A percentile compares a stretch with the other conserved stretches of the same genome.
phyloP scores from a whole-genome alignment of 1,140 invertebrate genomes.

The Charaxes varanes region DNA sequence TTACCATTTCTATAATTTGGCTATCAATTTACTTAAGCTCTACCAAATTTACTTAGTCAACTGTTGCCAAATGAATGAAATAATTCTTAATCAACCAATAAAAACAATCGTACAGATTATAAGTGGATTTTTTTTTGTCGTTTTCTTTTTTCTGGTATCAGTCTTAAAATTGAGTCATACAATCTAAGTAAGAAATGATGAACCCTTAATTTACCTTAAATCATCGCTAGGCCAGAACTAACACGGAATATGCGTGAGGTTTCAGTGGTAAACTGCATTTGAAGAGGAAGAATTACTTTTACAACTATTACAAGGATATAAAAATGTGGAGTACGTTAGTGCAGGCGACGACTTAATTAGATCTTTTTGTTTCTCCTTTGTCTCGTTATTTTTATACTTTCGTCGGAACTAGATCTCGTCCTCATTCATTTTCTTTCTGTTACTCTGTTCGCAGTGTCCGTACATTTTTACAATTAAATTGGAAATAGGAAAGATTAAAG shows the following conservation, averaged over 20 bases:
- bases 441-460: constrained; percentile 23
- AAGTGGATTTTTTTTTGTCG: constrained; percentile 39
- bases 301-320: constrained; percentile 13
- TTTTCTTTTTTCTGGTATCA: constrained; percentile 61
- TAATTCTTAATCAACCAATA: constrained; percentile 38
- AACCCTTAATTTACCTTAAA: constrained; percentile 63
- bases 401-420: constrained; percentile 13
- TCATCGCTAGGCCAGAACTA: constrained; percentile 63
- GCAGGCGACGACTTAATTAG: constrained; percentile 37
- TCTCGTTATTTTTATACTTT: background rate
- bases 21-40: constrained; percentile 41
- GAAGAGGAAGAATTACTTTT: constrained; percentile 17
- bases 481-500: constrained; percentile 42
- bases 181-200: constrained; percentile 69
- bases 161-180: constrained; percentile 74
- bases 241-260: constrained; percentile 43
- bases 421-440: constrained; percentile 24
- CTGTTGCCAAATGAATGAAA: constrained; percentile 32
- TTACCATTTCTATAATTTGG: constrained; percentile 37
- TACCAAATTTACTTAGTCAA: constrained; percentile 31
- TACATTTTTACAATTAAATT: constrained; percentile 32
- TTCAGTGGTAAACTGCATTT: constrained; percentile 32
- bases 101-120: constrained; percentile 52
- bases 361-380: constrained; percentile 7
- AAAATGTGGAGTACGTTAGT: constrained; percentile 20